These are phyloP conservation scores for Gryon sp. DNA, from an alignment of 1,140 invertebrate genomes.

Conservation along the genomic window DNA sequence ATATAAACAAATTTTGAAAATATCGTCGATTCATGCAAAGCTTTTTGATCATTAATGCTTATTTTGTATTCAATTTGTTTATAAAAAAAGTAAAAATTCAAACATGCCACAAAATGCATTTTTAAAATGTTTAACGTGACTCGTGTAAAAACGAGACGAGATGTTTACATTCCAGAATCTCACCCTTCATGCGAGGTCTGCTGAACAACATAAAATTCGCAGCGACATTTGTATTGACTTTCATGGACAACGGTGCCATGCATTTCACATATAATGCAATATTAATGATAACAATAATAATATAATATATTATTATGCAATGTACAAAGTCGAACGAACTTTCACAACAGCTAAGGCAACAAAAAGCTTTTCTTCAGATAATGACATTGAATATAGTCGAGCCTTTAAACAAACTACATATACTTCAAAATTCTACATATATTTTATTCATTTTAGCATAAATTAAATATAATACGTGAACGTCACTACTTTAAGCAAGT, in stretches of 20 bases:
- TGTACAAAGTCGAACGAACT: neutral
- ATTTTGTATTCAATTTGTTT: too few relatives aligned
- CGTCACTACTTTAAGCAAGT: too few relatives aligned
- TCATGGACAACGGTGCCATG: slow-evolving; percentile 35
- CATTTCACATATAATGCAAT: slow-evolving; percentile 31
- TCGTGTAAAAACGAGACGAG: neutral
- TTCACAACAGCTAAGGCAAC: slow-evolving; percentile 3
- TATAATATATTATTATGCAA: slow-evolving; percentile 26
- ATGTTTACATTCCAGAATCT: slow-evolving; percentile 58
- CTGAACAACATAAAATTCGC: neutral
- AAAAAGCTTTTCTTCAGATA: slow-evolving; percentile 6
- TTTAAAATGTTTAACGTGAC: too few relatives aligned
- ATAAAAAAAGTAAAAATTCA: neutral
- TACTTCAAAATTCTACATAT: too few relatives aligned
- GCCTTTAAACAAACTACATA: too few relatives aligned
- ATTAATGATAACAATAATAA: too few relatives aligned
- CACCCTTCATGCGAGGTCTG: slow-evolving; percentile 55
- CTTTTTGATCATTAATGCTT: too few relatives aligned
- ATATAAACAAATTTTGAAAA: too few relatives aligned
- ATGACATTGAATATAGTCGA: neutral
- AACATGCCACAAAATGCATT: slow-evolving; percentile 10
- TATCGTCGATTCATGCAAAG: too few relatives aligned
- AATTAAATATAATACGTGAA: too few relatives aligned
- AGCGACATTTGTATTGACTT: neutral
- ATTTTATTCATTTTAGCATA: too few relatives aligned